Evolutionary conservation across 2,888 invertebrate species (phyloP), one percentile per base, ranked within the genome.

Genomic region (Seira sanloemensis): DNA sequence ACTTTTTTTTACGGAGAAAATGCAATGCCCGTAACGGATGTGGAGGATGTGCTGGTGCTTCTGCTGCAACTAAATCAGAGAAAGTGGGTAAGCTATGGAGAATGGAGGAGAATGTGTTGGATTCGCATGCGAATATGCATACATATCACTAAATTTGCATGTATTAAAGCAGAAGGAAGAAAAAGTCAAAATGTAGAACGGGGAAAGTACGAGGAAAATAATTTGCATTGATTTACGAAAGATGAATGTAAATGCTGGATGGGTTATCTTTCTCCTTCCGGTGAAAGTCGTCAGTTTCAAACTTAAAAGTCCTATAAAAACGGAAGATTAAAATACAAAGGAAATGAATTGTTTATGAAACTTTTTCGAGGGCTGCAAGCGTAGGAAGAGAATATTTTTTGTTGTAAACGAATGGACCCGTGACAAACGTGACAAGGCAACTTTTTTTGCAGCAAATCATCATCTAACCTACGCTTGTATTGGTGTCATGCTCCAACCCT

Each of bases 101-200:
- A 25, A 5, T 21, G 58, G 67, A 72, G 78, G 65, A 68, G 58
- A 54, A 24, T 50, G 67, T 69, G 77, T 84, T 12, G 37, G 37
- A 37, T 37, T 37, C 37, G 37, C 77, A 81, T 73, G 24, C 81
- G 69, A 85, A 85, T 80, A 80, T 85, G 85, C 85, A 85, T 85
- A 85, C 73, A 81, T 81, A 85, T 85, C 71, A 81, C 85, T 81
- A 68, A 81, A 85, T 85, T 85, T 85, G 78, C 85, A 85, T 85
- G 80, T 50, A 85, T 85, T 85, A 85, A 75, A 46, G 27, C 24
- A 72, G 54, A n/a, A 50, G 46, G 16, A 50, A 27, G 19, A 21
- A 24, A 54, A 54, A 23, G 7, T 16, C 16, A 66, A 37, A 75
- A 65, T 75, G 26, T 27, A 27, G 1, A 12, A 19, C 54, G 26